A percentile compares a stretch with the other conserved stretches of the same genome.
These are phyloP conservation scores for Lordiphosa fenestrarum DNA, from an alignment of 2,888 invertebrate species.

Conservation along the genomic window DNA sequence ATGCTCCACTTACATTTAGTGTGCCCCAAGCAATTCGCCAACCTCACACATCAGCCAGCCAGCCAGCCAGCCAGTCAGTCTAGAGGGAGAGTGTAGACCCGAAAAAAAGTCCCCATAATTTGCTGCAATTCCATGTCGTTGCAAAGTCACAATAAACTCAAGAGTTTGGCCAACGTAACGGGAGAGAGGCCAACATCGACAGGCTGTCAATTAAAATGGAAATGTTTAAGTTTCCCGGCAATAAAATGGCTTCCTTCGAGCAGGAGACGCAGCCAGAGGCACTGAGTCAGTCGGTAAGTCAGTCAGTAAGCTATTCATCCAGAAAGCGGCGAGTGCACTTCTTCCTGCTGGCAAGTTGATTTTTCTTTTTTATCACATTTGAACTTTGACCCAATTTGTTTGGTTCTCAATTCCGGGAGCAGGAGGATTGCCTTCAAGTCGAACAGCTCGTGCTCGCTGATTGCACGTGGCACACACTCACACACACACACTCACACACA, in stretches of 20 bases:
- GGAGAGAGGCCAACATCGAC: conserved; percentile 59
- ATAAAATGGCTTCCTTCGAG: conserved; percentile 40
- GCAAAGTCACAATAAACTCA: conserved; percentile 48
- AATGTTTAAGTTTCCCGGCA: conserved; percentile 65
- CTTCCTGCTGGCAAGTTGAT: conserved; percentile 15
- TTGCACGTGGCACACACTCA: conserved; percentile 62
- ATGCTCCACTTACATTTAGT: conserved; percentile 1
- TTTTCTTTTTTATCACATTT: conserved; percentile 63
- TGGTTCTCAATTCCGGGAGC: conserved; percentile 28
- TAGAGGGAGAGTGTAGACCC: too few relatives aligned
- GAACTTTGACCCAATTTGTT: conserved; percentile 76
- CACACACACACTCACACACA: conserved; percentile 14
- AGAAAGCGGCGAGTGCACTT: conserved; percentile 38
- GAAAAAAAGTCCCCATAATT: conserved; percentile 36
- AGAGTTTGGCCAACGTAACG: conserved; percentile 26
- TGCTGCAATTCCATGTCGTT: conserved; percentile 35
- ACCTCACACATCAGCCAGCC: conserved; percentile 7
- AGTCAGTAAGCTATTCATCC: conserved; percentile 41
- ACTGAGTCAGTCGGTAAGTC: conserved; percentile 17
- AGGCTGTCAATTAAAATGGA: conserved; percentile 72
- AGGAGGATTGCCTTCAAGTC: conserved; percentile 15
- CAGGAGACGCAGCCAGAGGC: conserved; percentile 15
- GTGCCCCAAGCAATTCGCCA: conserved; percentile 21
- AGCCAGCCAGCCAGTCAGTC: background rate
- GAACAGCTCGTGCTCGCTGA: conserved; percentile 41